Evolutionary conservation across 2,888 invertebrate genomes (phyloP).

Genomic region (Celastrina argiolus): DNA sequence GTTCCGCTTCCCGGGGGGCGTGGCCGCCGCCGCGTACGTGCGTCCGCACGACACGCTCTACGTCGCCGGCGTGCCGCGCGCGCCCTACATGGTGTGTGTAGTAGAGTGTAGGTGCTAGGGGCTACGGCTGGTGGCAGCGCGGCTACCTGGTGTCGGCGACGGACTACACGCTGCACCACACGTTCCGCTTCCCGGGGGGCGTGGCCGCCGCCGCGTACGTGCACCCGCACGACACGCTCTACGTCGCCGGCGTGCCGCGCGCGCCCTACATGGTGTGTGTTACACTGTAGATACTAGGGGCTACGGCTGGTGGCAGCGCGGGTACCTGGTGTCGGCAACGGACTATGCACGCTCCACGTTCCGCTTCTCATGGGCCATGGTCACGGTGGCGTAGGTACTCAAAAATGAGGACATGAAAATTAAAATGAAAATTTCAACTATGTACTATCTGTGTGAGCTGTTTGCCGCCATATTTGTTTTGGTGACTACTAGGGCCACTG

Average conservation of each 20-base stretch:
- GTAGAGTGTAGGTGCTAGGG: conserved; percentile 64
- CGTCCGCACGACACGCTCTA: conserved; percentile 75
- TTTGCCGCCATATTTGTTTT: too few relatives aligned
- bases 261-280: conserved; percentile 46
- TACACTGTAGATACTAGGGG: conserved; percentile 57
- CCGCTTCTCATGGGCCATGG: conserved; percentile 80
- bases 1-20: conserved; percentile 80
- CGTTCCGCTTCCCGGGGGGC: background rate
- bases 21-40: conserved; percentile 78
- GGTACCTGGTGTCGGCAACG: conserved; percentile 80
- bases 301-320: conserved; percentile 80
- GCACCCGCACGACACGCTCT: conserved; percentile 74
- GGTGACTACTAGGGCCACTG: too few relatives aligned
- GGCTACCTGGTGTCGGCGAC: too few relatives aligned
- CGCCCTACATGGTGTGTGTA: conserved; percentile 44
- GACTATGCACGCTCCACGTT: conserved; percentile 79
- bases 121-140: conserved; percentile 82
- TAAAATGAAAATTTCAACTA: too few relatives aligned
- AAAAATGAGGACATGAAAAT: too few relatives aligned
- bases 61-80: conserved; percentile 76
- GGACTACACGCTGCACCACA: background rate
- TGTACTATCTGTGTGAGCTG: too few relatives aligned
- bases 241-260: conserved; percentile 78
- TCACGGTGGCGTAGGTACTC: conserved; percentile 75
- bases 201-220: conserved; percentile 47